These are phyloP conservation scores for Corbicula japonica DNA, from an alignment of 2,888 invertebrate genomes.

Conservation along the genomic window DNA sequence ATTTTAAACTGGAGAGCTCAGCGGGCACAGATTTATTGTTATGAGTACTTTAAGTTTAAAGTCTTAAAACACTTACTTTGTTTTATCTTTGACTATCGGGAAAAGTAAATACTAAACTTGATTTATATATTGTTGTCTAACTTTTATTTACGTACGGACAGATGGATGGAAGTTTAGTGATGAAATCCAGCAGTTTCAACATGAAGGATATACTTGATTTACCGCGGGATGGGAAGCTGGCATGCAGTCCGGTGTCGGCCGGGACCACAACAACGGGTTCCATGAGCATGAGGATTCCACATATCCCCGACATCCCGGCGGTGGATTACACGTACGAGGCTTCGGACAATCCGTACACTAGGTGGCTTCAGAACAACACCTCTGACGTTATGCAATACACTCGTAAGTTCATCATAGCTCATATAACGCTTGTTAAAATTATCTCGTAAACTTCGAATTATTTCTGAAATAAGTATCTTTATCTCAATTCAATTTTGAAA, in stretches of 20 bases:
- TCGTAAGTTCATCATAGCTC: constrained; percentile 74
- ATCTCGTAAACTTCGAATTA: no score
- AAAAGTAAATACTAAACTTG: constrained; percentile 7
- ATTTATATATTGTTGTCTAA: constrained; percentile 13
- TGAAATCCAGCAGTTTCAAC: constrained; percentile 93
- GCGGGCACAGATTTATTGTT: constrained; percentile 65
- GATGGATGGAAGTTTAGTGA: constrained; percentile 88
- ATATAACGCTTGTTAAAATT: no score
- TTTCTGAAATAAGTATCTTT: no score
- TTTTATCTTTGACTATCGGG: constrained; percentile 28
- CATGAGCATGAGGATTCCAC: constrained; percentile 62
- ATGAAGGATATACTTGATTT: constrained; percentile 97
- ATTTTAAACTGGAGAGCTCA: constrained; percentile 55
- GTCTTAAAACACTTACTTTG: constrained; percentile 32
- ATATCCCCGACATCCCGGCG: constrained; percentile 66
- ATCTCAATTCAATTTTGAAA: no score
- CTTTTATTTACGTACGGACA: constrained; percentile 42
- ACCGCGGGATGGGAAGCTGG: constrained; percentile 90
- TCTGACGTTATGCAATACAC: constrained; percentile 80
- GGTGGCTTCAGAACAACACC: constrained; percentile 84
- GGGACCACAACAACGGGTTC: constrained; percentile 69
- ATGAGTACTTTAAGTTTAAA: constrained; percentile 44
- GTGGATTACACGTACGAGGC: constrained; percentile 76
- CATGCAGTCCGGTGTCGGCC: constrained; percentile 69
- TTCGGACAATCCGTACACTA: constrained; percentile 88